Conservation (phyloP, 2,888 invertebrate species). For the Oscheius sp. region DNA sequence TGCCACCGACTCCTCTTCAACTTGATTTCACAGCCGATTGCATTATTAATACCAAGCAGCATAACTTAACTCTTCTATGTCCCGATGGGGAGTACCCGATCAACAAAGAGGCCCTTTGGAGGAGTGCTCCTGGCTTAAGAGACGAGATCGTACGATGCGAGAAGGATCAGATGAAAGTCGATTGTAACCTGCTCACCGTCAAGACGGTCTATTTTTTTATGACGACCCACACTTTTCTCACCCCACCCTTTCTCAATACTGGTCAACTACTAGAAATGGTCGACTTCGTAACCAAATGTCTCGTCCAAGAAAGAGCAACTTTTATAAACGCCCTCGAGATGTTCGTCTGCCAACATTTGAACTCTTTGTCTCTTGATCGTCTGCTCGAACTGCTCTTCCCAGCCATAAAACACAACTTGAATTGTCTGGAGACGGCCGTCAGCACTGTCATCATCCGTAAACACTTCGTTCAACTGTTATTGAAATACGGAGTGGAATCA, state of each 20-base stretch:
- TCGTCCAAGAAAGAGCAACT: neutral
- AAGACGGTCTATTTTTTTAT: neutral
- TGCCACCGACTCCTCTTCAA: slow-evolving; percentile 17
- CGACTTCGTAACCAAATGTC: neutral
- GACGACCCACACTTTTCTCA: neutral
- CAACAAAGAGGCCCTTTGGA: slow-evolving; percentile 4
- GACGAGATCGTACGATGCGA: neutral
- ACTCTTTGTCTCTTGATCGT: neutral
- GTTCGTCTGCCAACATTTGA: neutral
- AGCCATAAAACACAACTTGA: neutral
- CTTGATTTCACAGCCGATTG: neutral
- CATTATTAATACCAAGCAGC: neutral
- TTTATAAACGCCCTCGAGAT: neutral
- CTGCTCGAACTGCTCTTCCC: neutral
- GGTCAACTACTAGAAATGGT: neutral
- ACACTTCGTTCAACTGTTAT: neutral
- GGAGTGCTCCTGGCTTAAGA: slow-evolving; percentile 7
- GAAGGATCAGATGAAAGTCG: neutral
- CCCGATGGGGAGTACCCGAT: neutral
- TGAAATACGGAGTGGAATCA: neutral
- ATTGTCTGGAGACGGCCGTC: neutral
- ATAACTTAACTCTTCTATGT: neutral
- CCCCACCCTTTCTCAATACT: neutral
- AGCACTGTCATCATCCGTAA: neutral
- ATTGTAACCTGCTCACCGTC: neutral